phyloP scores from a whole-genome alignment of 2,888 invertebrate genomes.

The Tupiocoris notatus region DNA sequence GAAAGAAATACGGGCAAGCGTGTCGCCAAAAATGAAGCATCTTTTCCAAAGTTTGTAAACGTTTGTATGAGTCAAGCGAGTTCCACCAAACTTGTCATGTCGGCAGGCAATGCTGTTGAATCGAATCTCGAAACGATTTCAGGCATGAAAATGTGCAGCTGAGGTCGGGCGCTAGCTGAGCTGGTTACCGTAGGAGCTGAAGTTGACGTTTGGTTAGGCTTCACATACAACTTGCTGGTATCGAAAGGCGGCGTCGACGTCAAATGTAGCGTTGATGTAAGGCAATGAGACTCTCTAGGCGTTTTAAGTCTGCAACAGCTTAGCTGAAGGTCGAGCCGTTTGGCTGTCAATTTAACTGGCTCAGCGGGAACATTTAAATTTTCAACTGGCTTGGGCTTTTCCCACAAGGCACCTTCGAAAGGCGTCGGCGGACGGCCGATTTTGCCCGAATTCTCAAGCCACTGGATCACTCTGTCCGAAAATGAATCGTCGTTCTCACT shows the following conservation, averaged over 20 bases:
- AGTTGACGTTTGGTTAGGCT: neutral
- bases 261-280: neutral
- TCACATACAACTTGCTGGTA: neutral
- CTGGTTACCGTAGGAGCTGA: neutral
- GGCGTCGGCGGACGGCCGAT: conserved; percentile 34
- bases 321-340: conserved; percentile 27
- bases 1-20: too few species aligned
- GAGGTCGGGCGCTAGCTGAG: conserved; percentile 53
- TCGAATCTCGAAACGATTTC: conserved; percentile 22
- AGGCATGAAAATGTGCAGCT: conserved; percentile 76
- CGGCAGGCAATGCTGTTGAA: neutral
- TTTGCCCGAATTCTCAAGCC: conserved; percentile 61
- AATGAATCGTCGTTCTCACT: conserved; percentile 4
- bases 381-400: conserved; percentile 8
- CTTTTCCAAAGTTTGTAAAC: too few species aligned
- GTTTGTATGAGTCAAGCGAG: too few species aligned
- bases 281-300: conserved; percentile 1
- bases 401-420: conserved; percentile 43
- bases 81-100: neutral
- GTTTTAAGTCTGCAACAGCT: conserved; percentile 3
- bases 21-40: too few species aligned
- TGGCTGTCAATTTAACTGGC: conserved; percentile 9
- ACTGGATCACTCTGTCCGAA: conserved; percentile 73
- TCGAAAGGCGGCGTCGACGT: neutral
- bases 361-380: conserved; percentile 11